A percentile compares a stretch with the other conserved stretches of the same genome.
Evolutionary conservation across 1,140 invertebrate species (phyloP).

Genomic region (Atta colombica): DNA sequence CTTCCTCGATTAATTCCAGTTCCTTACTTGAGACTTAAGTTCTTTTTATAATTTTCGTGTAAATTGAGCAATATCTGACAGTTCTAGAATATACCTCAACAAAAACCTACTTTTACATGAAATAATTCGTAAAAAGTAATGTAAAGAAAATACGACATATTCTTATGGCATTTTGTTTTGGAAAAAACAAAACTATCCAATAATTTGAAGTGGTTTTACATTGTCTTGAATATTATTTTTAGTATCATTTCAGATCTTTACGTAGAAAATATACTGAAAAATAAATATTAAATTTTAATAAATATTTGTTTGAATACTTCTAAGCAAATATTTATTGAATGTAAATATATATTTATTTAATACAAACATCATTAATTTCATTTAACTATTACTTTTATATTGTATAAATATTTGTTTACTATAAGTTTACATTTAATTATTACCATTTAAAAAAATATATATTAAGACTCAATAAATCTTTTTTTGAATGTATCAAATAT

Average conservation of each 20-base stretch:
- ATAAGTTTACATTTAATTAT: too few relatives aligned
- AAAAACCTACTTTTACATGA: background rate
- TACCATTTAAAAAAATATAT: too few relatives aligned
- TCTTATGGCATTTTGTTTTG: background rate
- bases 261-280: background rate
- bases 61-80: background rate
- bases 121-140: background rate
- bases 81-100: background rate
- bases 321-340: too few relatives aligned
- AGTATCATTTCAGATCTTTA: background rate
- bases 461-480: too few relatives aligned
- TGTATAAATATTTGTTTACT: too few relatives aligned
- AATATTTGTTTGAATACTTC: too few relatives aligned
- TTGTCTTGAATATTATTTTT: conserved; percentile 1
- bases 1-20: conserved; percentile 50
- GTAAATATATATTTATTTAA: too few relatives aligned
- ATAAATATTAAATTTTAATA: too few relatives aligned
- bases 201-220: background rate
- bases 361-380: too few relatives aligned
- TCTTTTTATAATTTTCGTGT: background rate
- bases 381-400: too few relatives aligned
- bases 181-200: background rate
- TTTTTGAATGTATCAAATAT: background rate
- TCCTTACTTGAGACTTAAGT: background rate
- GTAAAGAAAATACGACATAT: background rate